Evolutionary conservation across 1,140 invertebrate species (phyloP), one percentile per base, ranked within the genome.

Genomic region (Trichogramma pretiosum): DNA sequence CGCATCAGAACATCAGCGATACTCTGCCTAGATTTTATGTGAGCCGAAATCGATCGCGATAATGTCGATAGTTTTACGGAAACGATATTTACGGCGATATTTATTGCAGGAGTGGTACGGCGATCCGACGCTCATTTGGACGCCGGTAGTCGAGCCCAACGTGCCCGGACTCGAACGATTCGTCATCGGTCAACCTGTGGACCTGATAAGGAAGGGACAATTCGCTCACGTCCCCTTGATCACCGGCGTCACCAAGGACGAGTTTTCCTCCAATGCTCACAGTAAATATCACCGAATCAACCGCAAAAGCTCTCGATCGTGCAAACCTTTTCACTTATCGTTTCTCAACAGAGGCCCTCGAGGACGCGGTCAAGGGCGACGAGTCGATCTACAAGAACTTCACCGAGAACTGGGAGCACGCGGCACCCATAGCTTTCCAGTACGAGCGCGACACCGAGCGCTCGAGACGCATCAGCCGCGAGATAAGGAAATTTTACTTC

Each of bases 141-240:
- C 60, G 5, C 81, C 82, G 2, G 77, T 82, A 2, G 66, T 84
- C 2, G 83, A 85, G 59, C 71, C 72, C 1, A 77, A 82, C 57
- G 76, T 77, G 54, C 36, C 48, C 16, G 81, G 79, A 0, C 78
- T 82, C 56, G 73, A 80, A 49, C 70, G 79, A 19, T 84, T 83
- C 59, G 57, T 85, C 17, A 50, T 65, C 0, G 72, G 72, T 17
- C 70, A 81, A 56, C 81, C 81, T 0, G 56, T 73, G 5, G 65
- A 73, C 16, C 63, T 77, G 3, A 70, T 82, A 18, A 62, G 69
- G 39, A 59, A 70, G 21, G 77, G 77, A 22, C 66, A 77, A n/a
- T 74, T 82, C 42, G 63, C 76, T 53, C 72, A 78, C 30, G 74
- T 83, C 4, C 82, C 82, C 2, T 63, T 80, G 30, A 74, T 84